Conservation (phyloP, 2,113 vertebrate genomes). For the Malurus elegans region DNA sequence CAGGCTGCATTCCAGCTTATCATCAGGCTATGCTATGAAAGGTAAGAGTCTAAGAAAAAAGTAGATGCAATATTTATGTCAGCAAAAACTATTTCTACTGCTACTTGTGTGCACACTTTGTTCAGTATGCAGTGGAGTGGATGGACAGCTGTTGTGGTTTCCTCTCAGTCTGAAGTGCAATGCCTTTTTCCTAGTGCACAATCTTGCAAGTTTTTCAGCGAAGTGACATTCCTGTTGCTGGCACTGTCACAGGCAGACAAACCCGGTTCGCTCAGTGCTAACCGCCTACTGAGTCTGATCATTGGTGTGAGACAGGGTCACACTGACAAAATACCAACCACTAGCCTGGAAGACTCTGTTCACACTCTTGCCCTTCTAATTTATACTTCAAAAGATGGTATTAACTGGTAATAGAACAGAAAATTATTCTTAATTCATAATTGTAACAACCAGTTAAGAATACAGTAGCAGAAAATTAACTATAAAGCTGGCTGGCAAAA, state of each 20-base stretch:
- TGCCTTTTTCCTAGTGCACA: not conserved
- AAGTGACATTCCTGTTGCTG: not conserved
- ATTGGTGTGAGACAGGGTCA: not conserved
- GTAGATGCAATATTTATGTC: not conserved
- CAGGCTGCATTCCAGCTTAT: not conserved
- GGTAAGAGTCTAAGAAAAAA: not conserved
- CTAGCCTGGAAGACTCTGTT: not conserved
- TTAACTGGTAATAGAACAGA: not conserved
- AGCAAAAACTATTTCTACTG: not conserved
- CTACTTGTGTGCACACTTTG: not conserved
- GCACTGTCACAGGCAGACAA: not conserved
- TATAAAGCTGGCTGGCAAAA: not conserved
- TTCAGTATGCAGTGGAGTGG: not conserved
- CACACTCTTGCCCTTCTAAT: slow-evolving; percentile 7
- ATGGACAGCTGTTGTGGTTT: not conserved
- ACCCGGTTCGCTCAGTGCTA: not conserved
- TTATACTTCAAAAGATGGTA: not conserved
- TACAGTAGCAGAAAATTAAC: not conserved
- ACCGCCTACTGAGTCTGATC: not conserved
- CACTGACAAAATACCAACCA: not conserved
- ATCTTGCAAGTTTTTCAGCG: not conserved
- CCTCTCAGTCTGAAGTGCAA: not conserved
- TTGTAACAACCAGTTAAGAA: not conserved
- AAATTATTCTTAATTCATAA: not conserved
- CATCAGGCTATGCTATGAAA: not conserved